Evolutionary conservation across 1,140 invertebrate species (phyloP), one percentile per base, ranked within the genome.

Genomic region (Arion vulgaris): DNA sequence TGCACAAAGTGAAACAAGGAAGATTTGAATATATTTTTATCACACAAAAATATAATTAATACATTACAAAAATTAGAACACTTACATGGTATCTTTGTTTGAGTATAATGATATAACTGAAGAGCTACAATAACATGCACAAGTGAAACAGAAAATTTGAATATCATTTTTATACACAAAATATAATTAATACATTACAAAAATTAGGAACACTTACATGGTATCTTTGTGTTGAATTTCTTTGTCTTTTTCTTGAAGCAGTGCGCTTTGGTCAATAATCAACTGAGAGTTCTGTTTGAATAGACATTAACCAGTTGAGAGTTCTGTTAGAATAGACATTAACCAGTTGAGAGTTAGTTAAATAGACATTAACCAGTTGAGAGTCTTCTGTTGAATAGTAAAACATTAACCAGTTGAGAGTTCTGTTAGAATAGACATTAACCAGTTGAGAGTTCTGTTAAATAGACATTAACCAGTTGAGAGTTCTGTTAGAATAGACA

Each of bases 321-420:
- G 94, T 98, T 96, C 93, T 93, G 83, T 28, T 7, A 13, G 15
- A 36, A 28, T 71, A 39, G 32, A 23, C 96, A 71, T 98, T 96
- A 81, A 99, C 96, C 93, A 97, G 95, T 90, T 98, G 97, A 0
- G n/a, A n/a, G n/a, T 13, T n/a, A n/a, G n/a, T n/a, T n/a, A n/a
- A n/a, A n/a, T 99, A 93, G 91, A 97, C 96, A 71, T 98, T 96
- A 81, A 99, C 96, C 93, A 97, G 95, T 90, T 98, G 97, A 0
- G 96, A 94, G 94, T 98, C 96, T 93, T 93, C 83, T 28, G n/a
- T 7, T 1, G 15, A 36, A 28, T 71, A 39, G 32, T n/a, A n/a
- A n/a, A n/a, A 23, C 96, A 71, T 98, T 96, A 81, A 99, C 96
- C 93, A 97, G 95, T 90, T 98, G 97, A 0, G 96, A 94, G 94